Evolutionary conservation across 2,113 vertebrate genomes (phyloP), one percentile per base, ranked within the genome.

Genomic region (Colinus virginianus): DNA sequence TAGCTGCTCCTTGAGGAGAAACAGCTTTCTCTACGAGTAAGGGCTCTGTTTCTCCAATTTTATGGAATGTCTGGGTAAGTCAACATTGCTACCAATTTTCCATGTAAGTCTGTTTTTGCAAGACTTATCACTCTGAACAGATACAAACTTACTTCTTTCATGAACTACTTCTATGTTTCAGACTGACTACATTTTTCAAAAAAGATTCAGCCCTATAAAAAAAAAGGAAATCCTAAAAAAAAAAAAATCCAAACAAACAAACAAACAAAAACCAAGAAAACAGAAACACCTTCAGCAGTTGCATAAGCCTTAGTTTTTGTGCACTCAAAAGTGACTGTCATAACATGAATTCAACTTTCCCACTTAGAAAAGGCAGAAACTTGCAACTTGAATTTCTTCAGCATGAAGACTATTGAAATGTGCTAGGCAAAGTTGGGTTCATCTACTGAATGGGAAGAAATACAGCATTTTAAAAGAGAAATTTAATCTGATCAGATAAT

Each of bases 251-350:
- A 25, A 53, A 53, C 8, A 32, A 55, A 32, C 40, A 36, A 36
- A 36, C 36, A 36, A 36, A 36, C 36, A 51, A 53, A 53, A 30
- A 55, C 25, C 49, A 25, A 13, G 13, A 53, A 53, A 53, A 53
- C 28, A 30, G 51, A 55, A 55, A 18, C 45, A 28, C n/a, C 43
- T 87, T 42, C 58, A 43, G 7, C 14, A 53, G 34, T 19, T 62
- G 8, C 9, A 1, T 25, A 8, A 59, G 38, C 6, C 19, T 53
- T 20, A 30, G 38, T 7, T 78, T 78, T 59, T 26, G 14, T 25
- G 17, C 55, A 48, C 19, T 26, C 8, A 23, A 21, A 61, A 58
- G 0, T 19, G 38, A 16, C 63, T 59, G 56, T 13, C 0, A 0
- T 23, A 34, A 32, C 11, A 71, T 7, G 26, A 18, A 34, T 75